Evolutionary conservation across 2,888 invertebrate genomes (phyloP).

Genomic region (Macrosiphum euphorbiae): DNA sequence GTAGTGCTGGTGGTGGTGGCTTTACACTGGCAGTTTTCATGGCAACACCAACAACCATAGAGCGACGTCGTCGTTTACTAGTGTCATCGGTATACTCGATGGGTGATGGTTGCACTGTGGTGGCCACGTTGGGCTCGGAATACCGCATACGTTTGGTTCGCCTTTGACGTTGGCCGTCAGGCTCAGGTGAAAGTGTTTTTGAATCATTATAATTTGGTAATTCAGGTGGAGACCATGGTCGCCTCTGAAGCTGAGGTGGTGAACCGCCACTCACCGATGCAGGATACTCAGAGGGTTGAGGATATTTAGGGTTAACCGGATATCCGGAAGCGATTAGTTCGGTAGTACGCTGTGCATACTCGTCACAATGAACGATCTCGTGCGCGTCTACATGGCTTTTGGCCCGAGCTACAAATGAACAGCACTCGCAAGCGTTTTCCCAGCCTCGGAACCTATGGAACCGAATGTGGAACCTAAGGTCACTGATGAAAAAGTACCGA

Average conservation of each 20-base stretch:
- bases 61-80: conserved; percentile 24
- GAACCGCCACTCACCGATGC: conserved; percentile 71
- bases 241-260: conserved; percentile 66
- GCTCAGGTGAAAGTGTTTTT: conserved; percentile 62
- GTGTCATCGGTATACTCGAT: background rate
- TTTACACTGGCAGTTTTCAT: background rate
- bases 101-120: background rate
- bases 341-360: conserved; percentile 84
- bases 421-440: conserved; percentile 81
- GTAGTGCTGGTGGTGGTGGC: background rate
- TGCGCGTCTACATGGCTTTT: conserved; percentile 80
- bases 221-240: background rate
- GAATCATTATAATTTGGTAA: background rate
- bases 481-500: conserved; percentile 75
- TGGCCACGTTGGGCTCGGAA: background rate
- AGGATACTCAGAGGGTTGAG: conserved; percentile 75
- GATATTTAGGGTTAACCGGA: conserved; percentile 76
- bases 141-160: background rate
- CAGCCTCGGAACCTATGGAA: conserved; percentile 83
- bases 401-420: conserved; percentile 82
- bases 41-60: conserved; percentile 69
- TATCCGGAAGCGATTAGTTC: conserved; percentile 78
- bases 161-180: background rate
- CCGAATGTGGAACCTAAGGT: conserved; percentile 83
- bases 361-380: conserved; percentile 80